Evolutionary conservation across 2,113 vertebrate species (phyloP).

Genomic region (Onychorhynchus coronatus): DNA sequence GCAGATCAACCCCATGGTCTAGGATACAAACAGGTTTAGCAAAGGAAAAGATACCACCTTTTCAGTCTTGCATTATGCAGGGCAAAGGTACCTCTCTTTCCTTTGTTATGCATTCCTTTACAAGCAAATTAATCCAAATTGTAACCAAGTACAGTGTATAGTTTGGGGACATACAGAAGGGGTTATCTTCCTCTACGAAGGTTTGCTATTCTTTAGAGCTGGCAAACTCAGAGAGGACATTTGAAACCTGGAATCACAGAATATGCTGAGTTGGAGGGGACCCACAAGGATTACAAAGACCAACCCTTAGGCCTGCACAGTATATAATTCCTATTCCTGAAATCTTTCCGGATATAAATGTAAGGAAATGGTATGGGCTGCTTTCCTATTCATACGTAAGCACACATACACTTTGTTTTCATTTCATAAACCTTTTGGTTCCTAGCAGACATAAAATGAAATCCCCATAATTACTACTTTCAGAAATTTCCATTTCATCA

Average conservation of each 20-base stretch:
- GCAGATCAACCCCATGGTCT: not conserved
- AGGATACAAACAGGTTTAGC: not conserved
- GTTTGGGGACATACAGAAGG: not conserved
- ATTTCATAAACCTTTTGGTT: not conserved
- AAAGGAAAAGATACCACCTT: not conserved
- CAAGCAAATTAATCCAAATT: not conserved
- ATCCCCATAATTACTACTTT: not conserved
- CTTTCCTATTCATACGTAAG: not conserved
- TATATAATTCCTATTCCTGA: not conserved
- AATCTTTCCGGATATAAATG: not conserved
- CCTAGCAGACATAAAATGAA: not conserved
- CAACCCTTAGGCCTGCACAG: not conserved
- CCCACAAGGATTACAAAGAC: not conserved
- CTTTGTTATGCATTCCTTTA: not conserved
- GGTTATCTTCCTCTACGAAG: not conserved
- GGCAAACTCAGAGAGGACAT: not conserved
- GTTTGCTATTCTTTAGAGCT: not conserved
- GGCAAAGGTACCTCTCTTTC: not conserved
- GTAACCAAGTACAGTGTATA: not conserved
- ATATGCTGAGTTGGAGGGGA: not conserved
- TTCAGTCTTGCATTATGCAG: not conserved
- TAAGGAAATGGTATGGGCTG: not conserved
- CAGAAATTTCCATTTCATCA: not conserved
- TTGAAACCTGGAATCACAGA: not conserved
- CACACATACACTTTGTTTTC: not conserved